Conservation (phyloP, 2,113 vertebrate genomes). For the Uria aalge region DNA sequence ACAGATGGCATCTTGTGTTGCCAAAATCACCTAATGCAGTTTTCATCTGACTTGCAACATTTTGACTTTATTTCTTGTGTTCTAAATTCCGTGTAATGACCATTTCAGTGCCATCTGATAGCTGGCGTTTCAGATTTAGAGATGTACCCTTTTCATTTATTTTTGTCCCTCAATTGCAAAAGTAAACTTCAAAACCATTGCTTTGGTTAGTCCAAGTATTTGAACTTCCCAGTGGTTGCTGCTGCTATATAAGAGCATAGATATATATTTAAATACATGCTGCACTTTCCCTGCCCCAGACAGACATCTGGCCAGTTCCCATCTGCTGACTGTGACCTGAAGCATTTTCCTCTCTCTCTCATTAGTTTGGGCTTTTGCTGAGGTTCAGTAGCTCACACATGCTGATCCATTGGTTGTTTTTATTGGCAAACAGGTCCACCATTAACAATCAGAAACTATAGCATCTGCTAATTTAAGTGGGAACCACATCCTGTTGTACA, state of each 20-base stretch:
- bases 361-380: constrained; percentile 52
- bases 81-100: neutral
- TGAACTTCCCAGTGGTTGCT: constrained; percentile 13
- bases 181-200: constrained; percentile 8
- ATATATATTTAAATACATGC: constrained; percentile 46
- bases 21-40: neutral
- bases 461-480: constrained; percentile 57
- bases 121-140: neutral
- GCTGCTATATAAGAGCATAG: constrained; percentile 11
- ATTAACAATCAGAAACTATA: constrained; percentile 51
- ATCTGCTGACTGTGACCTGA: constrained; percentile 64
- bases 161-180: neutral
- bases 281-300: constrained; percentile 60
- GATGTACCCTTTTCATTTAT: neutral
- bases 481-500: constrained; percentile 47
- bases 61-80: neutral
- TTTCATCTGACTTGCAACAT: neutral
- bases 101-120: neutral
- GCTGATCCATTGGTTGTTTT: constrained; percentile 58
- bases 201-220: neutral
- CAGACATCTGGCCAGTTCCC: constrained; percentile 61
- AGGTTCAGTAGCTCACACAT: constrained; percentile 57
- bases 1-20: neutral
- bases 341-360: constrained; percentile 44
- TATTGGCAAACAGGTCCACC: constrained; percentile 47